Conservation (phyloP, 2,113 vertebrate species). For the Prolemur simus region DNA sequence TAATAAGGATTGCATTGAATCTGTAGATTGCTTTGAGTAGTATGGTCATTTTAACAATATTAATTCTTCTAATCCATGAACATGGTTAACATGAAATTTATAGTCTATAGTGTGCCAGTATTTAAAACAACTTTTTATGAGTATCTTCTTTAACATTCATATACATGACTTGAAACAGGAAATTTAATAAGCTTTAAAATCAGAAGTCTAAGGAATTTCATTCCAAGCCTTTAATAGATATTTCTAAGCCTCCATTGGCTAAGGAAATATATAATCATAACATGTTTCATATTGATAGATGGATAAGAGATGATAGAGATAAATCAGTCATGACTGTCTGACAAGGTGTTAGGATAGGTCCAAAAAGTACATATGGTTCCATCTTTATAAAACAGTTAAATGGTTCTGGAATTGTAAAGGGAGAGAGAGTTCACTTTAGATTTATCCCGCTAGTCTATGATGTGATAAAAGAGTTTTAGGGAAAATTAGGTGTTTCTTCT, state of each 20-base stretch:
- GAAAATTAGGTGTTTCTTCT: conserved; percentile 45
- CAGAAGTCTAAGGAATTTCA: background rate
- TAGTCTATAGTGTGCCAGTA: background rate
- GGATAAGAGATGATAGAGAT: background rate
- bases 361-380: background rate
- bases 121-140: conserved; percentile 6
- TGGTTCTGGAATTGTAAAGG: conserved; percentile 24
- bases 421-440: conserved; percentile 27
- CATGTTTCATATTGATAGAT: background rate
- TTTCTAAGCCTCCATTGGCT: background rate
- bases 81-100: background rate
- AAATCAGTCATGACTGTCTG: background rate
- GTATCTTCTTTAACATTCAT: background rate
- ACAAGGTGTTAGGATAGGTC: background rate
- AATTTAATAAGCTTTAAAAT: conserved; percentile 17
- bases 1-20: background rate
- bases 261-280: background rate
- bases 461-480: conserved; percentile 28
- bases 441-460: background rate
- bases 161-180: background rate
- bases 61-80: background rate
- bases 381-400: background rate
- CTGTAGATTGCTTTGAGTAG: background rate
- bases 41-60: background rate
- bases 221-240: background rate